Conservation (phyloP, 2,113 vertebrate species). For the Syngnathus scovelli region DNA sequence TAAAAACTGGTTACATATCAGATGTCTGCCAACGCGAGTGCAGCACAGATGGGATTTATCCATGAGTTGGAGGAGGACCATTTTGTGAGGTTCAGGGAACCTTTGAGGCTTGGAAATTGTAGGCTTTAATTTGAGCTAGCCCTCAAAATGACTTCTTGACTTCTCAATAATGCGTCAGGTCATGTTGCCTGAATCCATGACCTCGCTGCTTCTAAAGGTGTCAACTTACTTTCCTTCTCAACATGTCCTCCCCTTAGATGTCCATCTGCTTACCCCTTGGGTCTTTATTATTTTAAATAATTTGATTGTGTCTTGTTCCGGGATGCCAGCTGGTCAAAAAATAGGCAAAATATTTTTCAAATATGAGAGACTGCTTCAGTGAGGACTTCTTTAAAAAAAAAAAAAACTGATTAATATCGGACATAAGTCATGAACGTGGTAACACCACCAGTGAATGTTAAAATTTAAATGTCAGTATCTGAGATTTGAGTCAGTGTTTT, state of each 20-base stretch:
- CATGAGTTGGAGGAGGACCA: too few relatives aligned
- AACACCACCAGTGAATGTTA: not conserved
- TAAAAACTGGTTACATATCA: too few relatives aligned
- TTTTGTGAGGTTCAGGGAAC: not conserved
- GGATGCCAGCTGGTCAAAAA: not conserved
- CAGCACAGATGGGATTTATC: too few relatives aligned
- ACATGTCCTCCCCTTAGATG: not conserved
- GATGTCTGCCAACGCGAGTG: too few relatives aligned
- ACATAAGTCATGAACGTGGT: not conserved
- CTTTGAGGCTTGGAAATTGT: not conserved
- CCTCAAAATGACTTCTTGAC: not conserved
- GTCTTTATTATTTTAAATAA: not conserved
- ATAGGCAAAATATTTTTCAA: not conserved
- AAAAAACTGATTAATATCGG: too few relatives aligned
- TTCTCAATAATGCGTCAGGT: conserved; percentile 1
- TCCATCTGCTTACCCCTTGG: not conserved
- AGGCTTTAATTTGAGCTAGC: not conserved
- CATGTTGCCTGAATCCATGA: not conserved
- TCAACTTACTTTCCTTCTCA: not conserved
- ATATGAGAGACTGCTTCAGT: not conserved
- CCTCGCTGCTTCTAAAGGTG: not conserved
- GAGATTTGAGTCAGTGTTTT: conserved; percentile 7
- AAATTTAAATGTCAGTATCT: not conserved
- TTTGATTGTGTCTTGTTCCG: not conserved
- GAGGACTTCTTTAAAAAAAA: not conserved